Base-by-base conservation (phyloP, 92 coral and sea anemone species). In the Metridium senile region DNA sequence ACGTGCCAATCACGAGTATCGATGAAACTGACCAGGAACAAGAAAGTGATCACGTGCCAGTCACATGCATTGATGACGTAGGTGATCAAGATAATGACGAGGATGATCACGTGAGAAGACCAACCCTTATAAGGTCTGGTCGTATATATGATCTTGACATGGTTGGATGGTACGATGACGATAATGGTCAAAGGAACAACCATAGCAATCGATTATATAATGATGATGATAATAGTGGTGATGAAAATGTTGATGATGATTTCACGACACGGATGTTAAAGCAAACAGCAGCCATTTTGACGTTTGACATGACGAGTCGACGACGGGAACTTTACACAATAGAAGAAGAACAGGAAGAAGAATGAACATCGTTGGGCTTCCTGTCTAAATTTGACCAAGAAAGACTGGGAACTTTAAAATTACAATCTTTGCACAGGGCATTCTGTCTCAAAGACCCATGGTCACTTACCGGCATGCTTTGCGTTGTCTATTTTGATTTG, bases 281-380 rank as follows among this genome's bases (percentile, higher is more conserved):
- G 20, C 53, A 26, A 23, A 62, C 78, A 57, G 33, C 64, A 26
- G 49, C 67, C 34, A 73, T 73, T 62, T 32, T 73, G 13, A 73
- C 67, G n/a, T 73, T 73, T 73, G 78, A 57, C 31, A 33, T 45
- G 34, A 73, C 76, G 9, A 27, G 19, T 66, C 58, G 59, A 21
- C 84, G 74, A 20, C 70, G 87, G 68, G 94, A 93, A 71, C 83
- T 91, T 54, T 89, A 91, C 26, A 89, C 93, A 25, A 91, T 91
- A 66, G 78, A 82, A 1, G 97, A 91, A 33, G 93, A 91, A 68
- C 85, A 91, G 46, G 91, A 91, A 76, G 81, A 72, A 43, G 57
- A 75, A 16, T 28, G 22, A 25, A n/a, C n/a, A n/a, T n/a, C n/a
- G n/a, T n/a, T n/a, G n/a, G n/a, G n/a, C n/a, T n/a, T n/a, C n/a